Evolutionary conservation across 2,797 vertebrate genomes (phyloP).

Genomic region (Rhinichthys osculus): DNA sequence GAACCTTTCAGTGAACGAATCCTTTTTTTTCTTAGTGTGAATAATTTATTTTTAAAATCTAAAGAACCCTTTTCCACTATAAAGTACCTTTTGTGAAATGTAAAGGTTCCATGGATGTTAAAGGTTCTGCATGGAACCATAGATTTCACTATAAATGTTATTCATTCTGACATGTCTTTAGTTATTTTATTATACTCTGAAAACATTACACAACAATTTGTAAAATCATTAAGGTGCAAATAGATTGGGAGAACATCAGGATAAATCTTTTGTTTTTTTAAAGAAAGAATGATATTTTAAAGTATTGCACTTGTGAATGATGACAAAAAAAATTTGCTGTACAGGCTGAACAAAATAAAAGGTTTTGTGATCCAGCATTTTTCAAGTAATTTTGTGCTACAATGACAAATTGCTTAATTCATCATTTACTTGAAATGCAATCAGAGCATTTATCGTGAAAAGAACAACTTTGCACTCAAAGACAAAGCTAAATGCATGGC

Average conservation of each 20-base stretch:
- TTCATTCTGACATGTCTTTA: not conserved
- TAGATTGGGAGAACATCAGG: not conserved
- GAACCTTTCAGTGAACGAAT: not conserved
- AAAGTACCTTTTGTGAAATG: not conserved
- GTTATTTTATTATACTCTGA: not conserved
- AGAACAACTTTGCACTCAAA: not conserved
- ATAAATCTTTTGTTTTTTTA: not conserved
- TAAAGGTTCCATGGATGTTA: not conserved
- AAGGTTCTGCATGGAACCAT: not conserved
- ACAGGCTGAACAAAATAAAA: not conserved
- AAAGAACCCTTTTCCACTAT: not conserved
- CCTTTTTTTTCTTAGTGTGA: not conserved
- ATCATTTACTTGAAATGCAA: not conserved
- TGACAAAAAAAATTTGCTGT: not conserved
- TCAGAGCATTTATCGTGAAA: not conserved
- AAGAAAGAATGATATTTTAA: conserved; percentile 2
- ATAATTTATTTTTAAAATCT: not conserved
- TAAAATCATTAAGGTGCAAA: not conserved
- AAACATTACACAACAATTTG: not conserved
- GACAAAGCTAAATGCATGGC: conserved; percentile 3
- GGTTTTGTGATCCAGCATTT: not conserved
- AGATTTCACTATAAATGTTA: not conserved
- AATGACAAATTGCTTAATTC: not conserved
- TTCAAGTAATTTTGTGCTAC: not conserved
- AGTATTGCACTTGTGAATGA: not conserved